Conservation (phyloP, 2,888 invertebrate genomes). For the Erebia aethiops region DNA sequence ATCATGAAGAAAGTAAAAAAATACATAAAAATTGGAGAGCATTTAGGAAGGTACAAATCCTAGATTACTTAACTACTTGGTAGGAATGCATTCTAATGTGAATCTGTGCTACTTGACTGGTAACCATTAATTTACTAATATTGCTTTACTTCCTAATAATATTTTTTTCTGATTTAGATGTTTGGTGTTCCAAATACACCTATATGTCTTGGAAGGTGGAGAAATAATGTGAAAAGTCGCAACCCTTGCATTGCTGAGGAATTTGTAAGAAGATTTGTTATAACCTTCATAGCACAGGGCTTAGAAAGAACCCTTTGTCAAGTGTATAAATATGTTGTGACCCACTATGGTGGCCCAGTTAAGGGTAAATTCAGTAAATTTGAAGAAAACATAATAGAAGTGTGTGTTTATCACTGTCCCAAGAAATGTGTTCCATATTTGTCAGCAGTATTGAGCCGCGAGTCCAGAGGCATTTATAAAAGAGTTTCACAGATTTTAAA, state of each 20-base stretch:
- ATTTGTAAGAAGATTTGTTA: slow-evolving; percentile 56
- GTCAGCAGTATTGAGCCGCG: slow-evolving; percentile 57
- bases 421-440: slow-evolving; percentile 52
- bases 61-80: too few relatives aligned
- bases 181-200: slow-evolving; percentile 63
- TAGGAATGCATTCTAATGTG: too few relatives aligned
- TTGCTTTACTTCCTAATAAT: slow-evolving; percentile 5
- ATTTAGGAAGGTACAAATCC: slow-evolving; percentile 55
- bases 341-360: slow-evolving; percentile 48
- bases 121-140: background rate
- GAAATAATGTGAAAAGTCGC: slow-evolving; percentile 52
- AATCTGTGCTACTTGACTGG: too few relatives aligned
- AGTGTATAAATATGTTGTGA: slow-evolving; percentile 58
- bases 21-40: slow-evolving; percentile 63
- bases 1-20: slow-evolving; percentile 56
- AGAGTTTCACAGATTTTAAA: slow-evolving; percentile 48
- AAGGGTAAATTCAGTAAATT: slow-evolving; percentile 54
- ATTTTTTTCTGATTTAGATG: slow-evolving; percentile 48
- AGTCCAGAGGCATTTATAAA: slow-evolving; percentile 62
- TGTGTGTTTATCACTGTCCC: slow-evolving; percentile 59
- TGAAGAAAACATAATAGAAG: slow-evolving; percentile 66
- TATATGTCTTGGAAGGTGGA: slow-evolving; percentile 63
- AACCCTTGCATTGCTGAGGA: slow-evolving; percentile 54
- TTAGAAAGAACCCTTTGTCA: slow-evolving; percentile 63
- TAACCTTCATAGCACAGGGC: slow-evolving; percentile 62